A percentile compares a stretch with the other conserved stretches of the same genome.
Conservation (phyloP, 2,888 invertebrate genomes). For the Erynnis tages region DNA sequence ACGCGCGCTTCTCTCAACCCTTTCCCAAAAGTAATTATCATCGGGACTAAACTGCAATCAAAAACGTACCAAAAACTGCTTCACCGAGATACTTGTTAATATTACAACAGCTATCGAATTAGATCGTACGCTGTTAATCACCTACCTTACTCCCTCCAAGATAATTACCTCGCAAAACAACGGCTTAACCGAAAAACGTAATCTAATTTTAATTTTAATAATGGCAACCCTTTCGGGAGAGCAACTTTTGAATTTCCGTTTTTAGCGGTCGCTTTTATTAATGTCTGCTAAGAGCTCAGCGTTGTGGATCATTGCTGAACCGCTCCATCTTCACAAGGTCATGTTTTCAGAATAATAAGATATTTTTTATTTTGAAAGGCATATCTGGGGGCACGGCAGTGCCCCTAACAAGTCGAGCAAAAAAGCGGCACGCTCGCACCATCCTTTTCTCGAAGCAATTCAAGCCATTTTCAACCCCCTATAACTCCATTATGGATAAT, state of each 20-base stretch:
- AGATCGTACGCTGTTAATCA: slow-evolving; percentile 56
- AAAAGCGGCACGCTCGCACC: too few relatives aligned
- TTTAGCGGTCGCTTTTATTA: slow-evolving; percentile 43
- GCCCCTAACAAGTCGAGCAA: too few relatives aligned
- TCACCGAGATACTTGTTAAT: slow-evolving; percentile 68
- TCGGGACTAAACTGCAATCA: slow-evolving; percentile 75
- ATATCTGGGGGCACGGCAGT: too few relatives aligned
- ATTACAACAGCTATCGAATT: slow-evolving; percentile 74
- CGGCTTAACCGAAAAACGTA: slow-evolving; percentile 67
- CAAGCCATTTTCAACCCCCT: too few relatives aligned
- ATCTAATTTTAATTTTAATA: slow-evolving; percentile 77
- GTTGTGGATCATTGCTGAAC: slow-evolving; percentile 27
- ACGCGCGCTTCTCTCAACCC: slow-evolving; percentile 53
- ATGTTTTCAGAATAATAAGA: too few relatives aligned
- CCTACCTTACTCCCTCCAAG: slow-evolving; percentile 47
- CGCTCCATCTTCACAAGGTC: neutral
- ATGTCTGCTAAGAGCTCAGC: slow-evolving; percentile 35
- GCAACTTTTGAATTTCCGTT: slow-evolving; percentile 51
- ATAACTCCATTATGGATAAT: too few relatives aligned
- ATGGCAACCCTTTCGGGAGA: slow-evolving; percentile 56
- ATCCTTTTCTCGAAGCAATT: too few relatives aligned
- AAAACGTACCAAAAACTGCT: slow-evolving; percentile 76
- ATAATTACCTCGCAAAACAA: slow-evolving; percentile 67
- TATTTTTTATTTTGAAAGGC: too few relatives aligned
- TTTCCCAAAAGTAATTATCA: slow-evolving; percentile 78